A percentile compares a stretch with the other conserved stretches of the same genome.
Conservation (phyloP, 1,140 invertebrate genomes). For the Callitettix versicolor region DNA sequence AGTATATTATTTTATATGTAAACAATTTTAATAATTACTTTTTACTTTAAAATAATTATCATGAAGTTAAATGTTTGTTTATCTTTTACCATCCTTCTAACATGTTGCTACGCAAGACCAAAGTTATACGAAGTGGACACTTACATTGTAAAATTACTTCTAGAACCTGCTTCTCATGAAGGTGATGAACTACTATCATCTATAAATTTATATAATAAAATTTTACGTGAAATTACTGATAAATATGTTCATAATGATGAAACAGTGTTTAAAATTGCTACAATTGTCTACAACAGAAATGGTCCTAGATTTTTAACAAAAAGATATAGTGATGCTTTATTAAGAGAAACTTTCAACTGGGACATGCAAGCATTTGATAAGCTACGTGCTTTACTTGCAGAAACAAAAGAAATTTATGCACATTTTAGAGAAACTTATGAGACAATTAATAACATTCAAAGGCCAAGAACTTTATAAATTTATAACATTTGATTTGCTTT, state of each 20-base stretch:
- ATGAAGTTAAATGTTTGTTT: too few species aligned
- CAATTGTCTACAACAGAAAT: conserved; percentile 5
- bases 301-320: conserved; percentile 4
- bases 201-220: conserved; percentile 3
- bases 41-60: too few species aligned
- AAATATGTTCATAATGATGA: conserved; percentile 8
- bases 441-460: conserved; percentile 9
- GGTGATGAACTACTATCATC: conserved; percentile 5
- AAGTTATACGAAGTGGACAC: conserved; percentile 7
- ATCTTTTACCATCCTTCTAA: neutral
- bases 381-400: neutral
- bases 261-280: conserved; percentile 3
- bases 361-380: neutral
- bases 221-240: conserved; percentile 3
- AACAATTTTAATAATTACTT: too few species aligned
- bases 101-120: neutral
- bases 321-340: conserved; percentile 3
- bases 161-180: conserved; percentile 5
- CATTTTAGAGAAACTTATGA: conserved; percentile 5
- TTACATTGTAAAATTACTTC: conserved; percentile 3
- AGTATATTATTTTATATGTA: too few species aligned
- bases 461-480: conserved; percentile 5
- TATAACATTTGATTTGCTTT: too few species aligned
- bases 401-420: conserved; percentile 7
- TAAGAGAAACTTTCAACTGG: conserved; percentile 5